A percentile compares a stretch with the other conserved stretches of the same genome.
Evolutionary conservation across 2,113 vertebrate genomes (phyloP).

Genomic region (Casuarius casuarius): DNA sequence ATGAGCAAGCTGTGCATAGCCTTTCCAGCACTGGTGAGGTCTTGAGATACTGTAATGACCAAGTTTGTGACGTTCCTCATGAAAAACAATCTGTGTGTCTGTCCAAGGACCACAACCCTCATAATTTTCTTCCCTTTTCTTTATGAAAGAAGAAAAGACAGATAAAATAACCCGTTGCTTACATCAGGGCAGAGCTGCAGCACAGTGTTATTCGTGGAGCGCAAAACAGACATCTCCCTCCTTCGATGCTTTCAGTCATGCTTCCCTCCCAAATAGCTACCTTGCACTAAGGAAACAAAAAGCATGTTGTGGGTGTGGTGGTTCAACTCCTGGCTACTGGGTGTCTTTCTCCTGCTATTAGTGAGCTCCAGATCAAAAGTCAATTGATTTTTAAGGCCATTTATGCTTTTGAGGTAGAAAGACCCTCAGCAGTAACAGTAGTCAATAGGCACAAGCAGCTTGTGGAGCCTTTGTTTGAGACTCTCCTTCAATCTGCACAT

Average conservation of each 20-base stretch:
- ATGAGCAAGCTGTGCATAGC: neutral
- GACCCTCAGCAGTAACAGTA: neutral
- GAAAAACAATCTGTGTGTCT: neutral
- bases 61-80: constrained; percentile 7
- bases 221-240: neutral
- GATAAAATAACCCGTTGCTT: neutral
- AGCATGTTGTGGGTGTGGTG: rapidly evolving
- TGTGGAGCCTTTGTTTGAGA: neutral
- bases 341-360: neutral
- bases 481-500: neutral
- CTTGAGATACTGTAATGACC: neutral
- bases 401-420: neutral
- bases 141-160: neutral
- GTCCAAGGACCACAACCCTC: neutral
- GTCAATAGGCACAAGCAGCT: neutral
- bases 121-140: neutral
- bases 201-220: neutral
- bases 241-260: neutral
- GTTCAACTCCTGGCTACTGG: neutral
- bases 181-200: neutral
- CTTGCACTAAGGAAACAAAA: too few species aligned
- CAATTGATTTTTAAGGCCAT: neutral
- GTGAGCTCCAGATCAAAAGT: neutral
- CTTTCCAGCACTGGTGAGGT: neutral
- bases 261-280: neutral